These are phyloP conservation scores for Dryadula phaetusa DNA, from an alignment of 2,888 invertebrate species.

Conservation along the genomic window DNA sequence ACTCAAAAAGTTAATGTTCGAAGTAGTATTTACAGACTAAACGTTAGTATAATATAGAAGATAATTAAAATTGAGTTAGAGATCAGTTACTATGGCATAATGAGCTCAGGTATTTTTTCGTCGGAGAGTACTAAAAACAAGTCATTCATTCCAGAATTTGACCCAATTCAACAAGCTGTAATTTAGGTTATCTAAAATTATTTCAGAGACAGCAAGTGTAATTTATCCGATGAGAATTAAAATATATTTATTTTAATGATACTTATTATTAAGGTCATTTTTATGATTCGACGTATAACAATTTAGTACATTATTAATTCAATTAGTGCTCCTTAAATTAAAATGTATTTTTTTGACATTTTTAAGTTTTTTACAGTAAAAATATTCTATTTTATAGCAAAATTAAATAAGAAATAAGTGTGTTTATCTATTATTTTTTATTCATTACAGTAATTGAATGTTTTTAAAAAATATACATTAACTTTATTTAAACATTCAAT, in stretches of 20 bases:
- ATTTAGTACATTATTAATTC: background rate
- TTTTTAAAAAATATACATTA: too few species aligned
- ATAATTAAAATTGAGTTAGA: background rate
- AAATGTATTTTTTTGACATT: too few species aligned
- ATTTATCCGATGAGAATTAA: slow-evolving; percentile 1
- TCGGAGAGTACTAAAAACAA: background rate
- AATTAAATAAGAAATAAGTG: too few species aligned
- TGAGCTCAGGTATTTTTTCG: background rate
- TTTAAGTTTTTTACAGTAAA: too few species aligned
- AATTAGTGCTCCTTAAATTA: too few species aligned
- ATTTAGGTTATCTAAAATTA: slow-evolving; percentile 30
- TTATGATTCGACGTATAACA: background rate
- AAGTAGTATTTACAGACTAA: background rate
- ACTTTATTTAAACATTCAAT: too few species aligned
- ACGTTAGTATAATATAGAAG: background rate
- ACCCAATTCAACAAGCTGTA: slow-evolving; percentile 11
- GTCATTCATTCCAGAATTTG: slow-evolving; percentile 19
- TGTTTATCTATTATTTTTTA: too few species aligned
- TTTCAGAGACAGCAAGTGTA: slow-evolving; percentile 21
- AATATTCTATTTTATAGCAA: too few species aligned
- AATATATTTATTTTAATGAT: background rate
- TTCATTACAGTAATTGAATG: too few species aligned
- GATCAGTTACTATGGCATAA: background rate
- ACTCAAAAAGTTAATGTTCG: too few species aligned
- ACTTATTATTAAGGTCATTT: background rate